These are phyloP conservation scores for Eulemur rubriventer DNA, from an alignment of 2,797 vertebrate genomes.

Conservation along the genomic window DNA sequence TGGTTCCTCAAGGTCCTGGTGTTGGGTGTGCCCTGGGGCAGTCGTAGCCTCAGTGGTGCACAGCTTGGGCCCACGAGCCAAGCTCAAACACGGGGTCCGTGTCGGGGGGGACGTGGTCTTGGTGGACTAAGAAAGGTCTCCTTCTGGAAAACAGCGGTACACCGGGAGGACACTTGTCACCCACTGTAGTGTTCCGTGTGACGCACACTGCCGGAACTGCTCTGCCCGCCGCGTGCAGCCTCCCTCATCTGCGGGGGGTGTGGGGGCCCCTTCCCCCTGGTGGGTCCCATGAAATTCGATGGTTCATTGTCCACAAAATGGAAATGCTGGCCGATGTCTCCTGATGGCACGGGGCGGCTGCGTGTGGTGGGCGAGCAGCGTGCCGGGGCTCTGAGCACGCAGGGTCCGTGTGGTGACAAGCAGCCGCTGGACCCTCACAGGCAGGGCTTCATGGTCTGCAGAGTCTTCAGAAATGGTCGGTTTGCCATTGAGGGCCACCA, in stretches of 20 bases:
- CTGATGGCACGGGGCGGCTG: not conserved
- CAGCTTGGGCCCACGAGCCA: not conserved
- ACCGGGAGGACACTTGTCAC: not conserved
- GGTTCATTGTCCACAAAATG: no score
- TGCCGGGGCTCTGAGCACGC: not conserved
- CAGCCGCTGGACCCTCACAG: no score
- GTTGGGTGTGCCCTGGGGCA: no score
- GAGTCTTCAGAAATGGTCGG: not conserved
- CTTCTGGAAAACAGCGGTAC: not conserved
- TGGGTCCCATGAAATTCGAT: not conserved
- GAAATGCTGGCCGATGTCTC: no score
- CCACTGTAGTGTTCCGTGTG: fast-evolving
- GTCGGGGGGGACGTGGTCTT: not conserved
- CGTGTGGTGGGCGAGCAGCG: not conserved
- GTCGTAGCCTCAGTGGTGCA: no score
- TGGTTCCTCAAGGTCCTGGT: not conserved
- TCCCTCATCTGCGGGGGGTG: no score
- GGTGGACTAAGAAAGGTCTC: no score
- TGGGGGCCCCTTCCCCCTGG: no score
- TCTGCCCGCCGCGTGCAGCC: not conserved
- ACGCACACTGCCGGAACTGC: not conserved
- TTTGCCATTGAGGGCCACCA: not conserved
- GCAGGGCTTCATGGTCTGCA: not conserved
- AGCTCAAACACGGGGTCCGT: not conserved
- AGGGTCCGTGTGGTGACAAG: no score